Evolutionary conservation across 2,113 vertebrate genomes (phyloP).

Genomic region (Sus scrofa): T2T-Sscrofa CM000812.6:65370501-65371000

Average conservation of each 20-base stretch:
- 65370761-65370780: neutral
- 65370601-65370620: neutral
- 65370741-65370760: neutral
- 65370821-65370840: constrained; percentile 46
- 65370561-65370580: neutral
- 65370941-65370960: constrained; percentile 70
- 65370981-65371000: constrained; percentile 85
- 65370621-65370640: neutral
- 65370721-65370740: neutral
- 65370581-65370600: neutral
- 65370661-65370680: neutral
- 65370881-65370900: constrained; percentile 16
- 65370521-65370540: neutral
- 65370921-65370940: neutral
- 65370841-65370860: neutral
- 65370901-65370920: constrained; percentile 52
- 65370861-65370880: constrained; percentile 34
- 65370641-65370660: constrained; percentile 20
- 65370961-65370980: constrained; percentile 84
- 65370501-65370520: neutral
- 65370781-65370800: constrained; percentile 22
- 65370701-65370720: neutral
- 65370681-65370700: neutral
- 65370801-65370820: constrained; percentile 51
- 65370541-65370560: constrained; percentile 22